phyloP scores from a whole-genome alignment of 2,888 invertebrate genomes.

The Octodonta nipae region DNA sequence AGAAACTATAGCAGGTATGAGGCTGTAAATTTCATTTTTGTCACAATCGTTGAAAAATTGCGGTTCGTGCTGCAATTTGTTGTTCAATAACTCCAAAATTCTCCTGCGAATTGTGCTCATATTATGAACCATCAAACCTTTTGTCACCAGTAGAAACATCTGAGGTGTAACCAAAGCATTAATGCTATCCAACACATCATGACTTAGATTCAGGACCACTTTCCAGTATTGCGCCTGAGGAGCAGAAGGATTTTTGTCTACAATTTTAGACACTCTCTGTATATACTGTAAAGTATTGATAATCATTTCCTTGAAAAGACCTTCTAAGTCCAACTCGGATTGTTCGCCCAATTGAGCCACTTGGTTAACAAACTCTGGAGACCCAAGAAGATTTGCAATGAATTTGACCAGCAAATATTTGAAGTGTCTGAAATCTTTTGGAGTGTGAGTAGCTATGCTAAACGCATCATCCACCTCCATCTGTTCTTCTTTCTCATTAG shows the following conservation, averaged over 20 bases:
- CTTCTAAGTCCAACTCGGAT: constrained; percentile 42
- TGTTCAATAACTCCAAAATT: constrained; percentile 73
- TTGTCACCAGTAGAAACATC: constrained; percentile 67
- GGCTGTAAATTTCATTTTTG: constrained; percentile 36
- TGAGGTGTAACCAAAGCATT: constrained; percentile 65
- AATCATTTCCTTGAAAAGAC: constrained; percentile 54
- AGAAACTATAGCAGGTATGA: constrained; percentile 48
- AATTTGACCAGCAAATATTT: constrained; percentile 69
- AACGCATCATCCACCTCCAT: constrained; percentile 40
- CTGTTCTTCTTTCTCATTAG: constrained; percentile 45
- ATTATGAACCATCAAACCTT: constrained; percentile 58
- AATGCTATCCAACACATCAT: constrained; percentile 67
- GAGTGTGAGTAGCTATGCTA: constrained; percentile 40
- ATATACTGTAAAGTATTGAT: constrained; percentile 55
- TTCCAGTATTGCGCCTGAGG: constrained; percentile 66
- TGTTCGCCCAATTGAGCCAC: constrained; percentile 41
- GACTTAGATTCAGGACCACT: constrained; percentile 62
- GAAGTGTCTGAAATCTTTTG: constrained; percentile 70
- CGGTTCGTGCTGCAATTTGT: constrained; percentile 58
- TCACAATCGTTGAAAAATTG: constrained; percentile 44
- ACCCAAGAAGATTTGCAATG: constrained; percentile 54
- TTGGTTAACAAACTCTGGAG: constrained; percentile 54
- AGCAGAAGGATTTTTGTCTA: constrained; percentile 46
- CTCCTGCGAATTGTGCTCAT: constrained; percentile 60
- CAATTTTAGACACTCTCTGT: constrained; percentile 48